phyloP scores from a whole-genome alignment of 2,888 invertebrate genomes.

The Rhagium mordax region DNA sequence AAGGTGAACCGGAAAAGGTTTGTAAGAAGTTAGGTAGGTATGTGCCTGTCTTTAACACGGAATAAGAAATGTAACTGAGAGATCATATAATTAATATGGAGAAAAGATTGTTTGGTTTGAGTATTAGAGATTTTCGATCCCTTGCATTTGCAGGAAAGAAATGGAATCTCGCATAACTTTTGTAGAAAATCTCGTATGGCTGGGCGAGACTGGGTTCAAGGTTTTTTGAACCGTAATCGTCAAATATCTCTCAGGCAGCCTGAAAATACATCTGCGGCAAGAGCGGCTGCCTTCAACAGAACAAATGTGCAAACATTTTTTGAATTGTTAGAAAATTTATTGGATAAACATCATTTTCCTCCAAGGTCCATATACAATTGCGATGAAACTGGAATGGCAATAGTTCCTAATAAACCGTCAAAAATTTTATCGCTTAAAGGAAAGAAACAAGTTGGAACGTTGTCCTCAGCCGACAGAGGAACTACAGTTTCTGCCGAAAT shows the following conservation, averaged over 20 bases:
- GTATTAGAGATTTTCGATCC: too few species aligned
- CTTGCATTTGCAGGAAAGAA: too few species aligned
- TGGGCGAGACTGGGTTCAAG: too few species aligned
- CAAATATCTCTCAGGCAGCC: too few species aligned
- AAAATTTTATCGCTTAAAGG: constrained; percentile 45
- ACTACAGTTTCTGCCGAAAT: constrained; percentile 45
- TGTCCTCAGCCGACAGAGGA: constrained; percentile 47
- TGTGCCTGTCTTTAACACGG: not conserved
- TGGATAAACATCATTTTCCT: not conserved
- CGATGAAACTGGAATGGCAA: constrained; percentile 61
- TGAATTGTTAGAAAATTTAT: not conserved
- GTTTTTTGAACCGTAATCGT: too few species aligned
- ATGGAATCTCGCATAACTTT: too few species aligned
- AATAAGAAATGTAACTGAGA: not conserved
- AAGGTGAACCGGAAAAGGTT: not conserved
- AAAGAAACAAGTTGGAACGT: constrained; percentile 30
- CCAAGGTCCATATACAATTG: constrained; percentile 50
- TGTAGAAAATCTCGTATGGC: too few species aligned
- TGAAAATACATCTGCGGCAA: too few species aligned
- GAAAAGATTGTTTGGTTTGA: not conserved
- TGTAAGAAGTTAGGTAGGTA: not conserved
- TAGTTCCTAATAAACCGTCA: constrained; percentile 52
- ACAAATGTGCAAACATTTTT: too few species aligned
- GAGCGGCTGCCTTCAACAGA: too few species aligned
- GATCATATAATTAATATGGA: not conserved